Conservation (phyloP, 1,140 invertebrate genomes). For the Hirudo medicinalis region DNA sequence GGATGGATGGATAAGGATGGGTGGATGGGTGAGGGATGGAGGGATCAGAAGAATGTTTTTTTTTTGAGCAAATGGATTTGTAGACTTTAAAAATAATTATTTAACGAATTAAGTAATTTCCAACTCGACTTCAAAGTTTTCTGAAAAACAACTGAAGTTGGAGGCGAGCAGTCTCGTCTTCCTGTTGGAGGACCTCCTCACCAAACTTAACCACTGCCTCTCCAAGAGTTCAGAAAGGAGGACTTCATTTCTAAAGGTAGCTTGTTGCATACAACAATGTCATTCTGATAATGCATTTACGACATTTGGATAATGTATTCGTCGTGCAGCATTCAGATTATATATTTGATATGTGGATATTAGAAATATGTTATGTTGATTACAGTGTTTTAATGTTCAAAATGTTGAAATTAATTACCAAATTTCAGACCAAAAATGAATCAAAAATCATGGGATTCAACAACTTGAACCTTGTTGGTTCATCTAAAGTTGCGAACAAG, state of each 20-base stretch:
- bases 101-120: too few relatives aligned
- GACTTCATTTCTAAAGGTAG: too few relatives aligned
- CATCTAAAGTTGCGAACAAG: neutral
- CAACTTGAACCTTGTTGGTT: constrained; percentile 1
- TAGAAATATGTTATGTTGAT: too few relatives aligned
- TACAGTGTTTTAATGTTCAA: neutral
- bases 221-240: neutral
- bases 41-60: neutral
- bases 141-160: neutral
- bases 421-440: constrained; percentile 4
- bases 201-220: neutral
- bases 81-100: too few relatives aligned
- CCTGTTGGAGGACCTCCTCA: neutral
- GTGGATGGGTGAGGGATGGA: neutral
- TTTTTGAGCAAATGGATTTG: too few relatives aligned
- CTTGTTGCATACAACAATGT: too few relatives aligned
- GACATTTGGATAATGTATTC: too few relatives aligned
- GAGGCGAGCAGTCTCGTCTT: neutral
- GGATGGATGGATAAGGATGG: constrained; percentile 2
- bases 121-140: too few relatives aligned
- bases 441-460: neutral
- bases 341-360: too few relatives aligned
- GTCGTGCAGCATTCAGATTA: too few relatives aligned
- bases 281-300: too few relatives aligned
- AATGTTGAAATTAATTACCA: neutral